Percentiles rank a stretch among this genome's conserved stretches.
Evolutionary conservation across 2,797 vertebrate genomes (phyloP).

Genomic region (Erethizon dorsatum): DNA sequence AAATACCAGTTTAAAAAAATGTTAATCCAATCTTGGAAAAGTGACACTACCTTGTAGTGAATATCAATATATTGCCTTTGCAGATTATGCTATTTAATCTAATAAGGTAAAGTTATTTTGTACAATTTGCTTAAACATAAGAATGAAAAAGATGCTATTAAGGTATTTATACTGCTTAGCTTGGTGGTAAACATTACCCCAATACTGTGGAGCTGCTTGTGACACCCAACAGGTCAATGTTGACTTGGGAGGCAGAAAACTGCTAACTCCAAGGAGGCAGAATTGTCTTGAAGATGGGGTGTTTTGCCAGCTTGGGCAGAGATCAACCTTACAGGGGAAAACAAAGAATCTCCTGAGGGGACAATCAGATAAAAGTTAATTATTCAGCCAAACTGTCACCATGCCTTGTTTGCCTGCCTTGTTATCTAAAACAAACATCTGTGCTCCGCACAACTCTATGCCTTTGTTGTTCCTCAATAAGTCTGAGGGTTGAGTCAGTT

Average conservation of each 20-base stretch:
- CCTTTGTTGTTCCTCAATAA: background rate
- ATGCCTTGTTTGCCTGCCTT: background rate
- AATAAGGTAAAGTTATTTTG: constrained; percentile 6
- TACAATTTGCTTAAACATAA: background rate
- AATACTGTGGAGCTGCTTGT: background rate
- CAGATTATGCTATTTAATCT: background rate
- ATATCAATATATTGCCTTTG: constrained; percentile 12
- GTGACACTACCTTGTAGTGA: constrained; percentile 1
- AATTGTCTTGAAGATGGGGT: background rate
- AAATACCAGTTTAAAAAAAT: constrained; percentile 46
- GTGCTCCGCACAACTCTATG: background rate
- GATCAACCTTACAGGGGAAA: background rate
- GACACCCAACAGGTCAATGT: background rate
- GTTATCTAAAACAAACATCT: background rate
- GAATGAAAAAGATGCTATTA: background rate
- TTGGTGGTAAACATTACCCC: background rate
- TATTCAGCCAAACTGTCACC: background rate
- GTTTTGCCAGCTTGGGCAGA: background rate
- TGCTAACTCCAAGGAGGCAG: background rate
- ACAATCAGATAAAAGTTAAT: background rate
- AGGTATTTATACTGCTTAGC: background rate
- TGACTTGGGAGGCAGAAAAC: too few relatives aligned
- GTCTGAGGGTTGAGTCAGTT: background rate
- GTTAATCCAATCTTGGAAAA: constrained; percentile 48
- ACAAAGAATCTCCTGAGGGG: background rate